Conservation (phyloP, 2,797 vertebrate species). For the Platyrinchus mystaceus region DNA sequence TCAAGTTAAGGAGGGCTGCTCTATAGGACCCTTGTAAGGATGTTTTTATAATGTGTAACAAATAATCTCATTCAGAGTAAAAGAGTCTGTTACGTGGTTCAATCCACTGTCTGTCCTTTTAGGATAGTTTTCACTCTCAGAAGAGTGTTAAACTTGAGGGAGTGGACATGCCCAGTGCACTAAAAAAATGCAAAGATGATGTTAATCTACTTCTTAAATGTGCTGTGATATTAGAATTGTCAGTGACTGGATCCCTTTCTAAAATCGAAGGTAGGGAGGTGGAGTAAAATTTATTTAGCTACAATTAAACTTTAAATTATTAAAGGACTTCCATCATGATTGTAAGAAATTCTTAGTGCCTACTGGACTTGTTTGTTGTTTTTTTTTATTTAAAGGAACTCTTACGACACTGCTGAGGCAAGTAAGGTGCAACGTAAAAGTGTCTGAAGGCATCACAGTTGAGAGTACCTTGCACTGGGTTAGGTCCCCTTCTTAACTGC, state of each 20-base stretch:
- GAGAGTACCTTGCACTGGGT: neutral
- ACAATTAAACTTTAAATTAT: neutral
- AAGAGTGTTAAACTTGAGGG: neutral
- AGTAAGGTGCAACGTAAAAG: neutral
- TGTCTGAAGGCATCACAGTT: neutral
- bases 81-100: neutral
- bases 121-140: neutral
- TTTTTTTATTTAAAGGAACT: neutral
- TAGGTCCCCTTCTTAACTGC: neutral
- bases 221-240: neutral
- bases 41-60: neutral
- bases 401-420: neutral
- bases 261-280: neutral
- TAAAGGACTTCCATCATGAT: neutral
- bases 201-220: neutral
- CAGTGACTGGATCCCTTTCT: neutral
- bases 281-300: neutral
- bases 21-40: neutral
- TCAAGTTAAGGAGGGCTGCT: neutral
- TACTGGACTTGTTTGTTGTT: neutral
- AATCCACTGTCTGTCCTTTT: neutral
- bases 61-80: neutral
- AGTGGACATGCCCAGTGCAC: neutral
- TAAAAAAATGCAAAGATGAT: neutral
- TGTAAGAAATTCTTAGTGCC: slow-evolving; percentile 24